Evolutionary conservation across 2,797 vertebrate species (phyloP).

Genomic region (Gambelia wislizenii): DNA sequence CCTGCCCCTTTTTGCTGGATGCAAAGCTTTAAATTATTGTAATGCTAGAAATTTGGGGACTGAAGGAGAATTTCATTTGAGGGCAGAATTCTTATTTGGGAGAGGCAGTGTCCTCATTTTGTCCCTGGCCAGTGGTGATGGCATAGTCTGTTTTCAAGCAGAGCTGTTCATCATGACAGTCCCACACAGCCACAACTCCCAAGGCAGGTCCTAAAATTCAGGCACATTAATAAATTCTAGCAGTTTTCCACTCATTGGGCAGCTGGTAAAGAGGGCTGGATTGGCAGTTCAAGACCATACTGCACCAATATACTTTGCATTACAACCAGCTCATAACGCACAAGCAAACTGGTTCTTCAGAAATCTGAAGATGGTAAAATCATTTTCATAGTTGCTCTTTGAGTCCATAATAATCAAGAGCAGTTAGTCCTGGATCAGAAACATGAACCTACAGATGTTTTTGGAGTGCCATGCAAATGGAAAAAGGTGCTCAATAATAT

Average conservation of each 20-base stretch:
- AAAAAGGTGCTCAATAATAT: neutral
- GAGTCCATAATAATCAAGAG: neutral
- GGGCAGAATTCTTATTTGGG: too few species aligned
- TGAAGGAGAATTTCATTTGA: too few species aligned
- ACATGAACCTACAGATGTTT: neutral
- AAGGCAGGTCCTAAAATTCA: neutral
- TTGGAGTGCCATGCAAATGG: neutral
- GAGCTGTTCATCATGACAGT: neutral
- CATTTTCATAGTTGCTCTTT: neutral
- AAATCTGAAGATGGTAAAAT: neutral
- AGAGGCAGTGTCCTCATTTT: too few species aligned
- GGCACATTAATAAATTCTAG: neutral
- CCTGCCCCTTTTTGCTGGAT: too few species aligned
- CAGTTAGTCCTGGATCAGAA: neutral
- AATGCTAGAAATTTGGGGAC: too few species aligned
- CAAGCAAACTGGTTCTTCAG: neutral
- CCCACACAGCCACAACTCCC: neutral
- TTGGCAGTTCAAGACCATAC: neutral
- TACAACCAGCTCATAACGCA: too few species aligned
- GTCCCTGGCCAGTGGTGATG: too few species aligned
- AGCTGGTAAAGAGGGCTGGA: neutral
- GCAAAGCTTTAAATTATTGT: too few species aligned
- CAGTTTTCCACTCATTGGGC: neutral
- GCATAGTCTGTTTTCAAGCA: neutral
- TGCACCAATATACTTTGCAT: too few species aligned